Conservation (phyloP, 2,888 invertebrate species). For the Vesta saturnalis region DNA sequence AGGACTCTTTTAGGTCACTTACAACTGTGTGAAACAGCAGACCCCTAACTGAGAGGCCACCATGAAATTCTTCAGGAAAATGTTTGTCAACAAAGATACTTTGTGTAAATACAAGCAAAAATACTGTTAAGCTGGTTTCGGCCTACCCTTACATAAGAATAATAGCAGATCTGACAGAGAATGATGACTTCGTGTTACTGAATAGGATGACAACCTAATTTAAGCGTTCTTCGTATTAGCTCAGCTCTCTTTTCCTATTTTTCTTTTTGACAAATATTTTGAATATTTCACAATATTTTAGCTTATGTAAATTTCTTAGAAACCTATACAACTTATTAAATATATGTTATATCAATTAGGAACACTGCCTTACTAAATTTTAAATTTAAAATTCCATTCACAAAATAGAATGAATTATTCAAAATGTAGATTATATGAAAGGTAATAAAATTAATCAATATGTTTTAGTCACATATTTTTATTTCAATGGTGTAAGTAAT, state of each 20-base stretch:
- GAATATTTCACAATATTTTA: conserved; percentile 34
- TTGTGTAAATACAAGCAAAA: conserved; percentile 59
- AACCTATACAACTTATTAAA: neutral
- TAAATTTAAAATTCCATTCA: neutral
- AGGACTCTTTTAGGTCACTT: conserved; percentile 51
- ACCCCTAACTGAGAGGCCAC: conserved; percentile 59
- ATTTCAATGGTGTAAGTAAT: neutral
- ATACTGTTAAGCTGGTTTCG: conserved; percentile 50
- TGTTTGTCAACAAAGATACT: conserved; percentile 62
- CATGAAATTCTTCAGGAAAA: conserved; percentile 61
- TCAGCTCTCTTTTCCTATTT: conserved; percentile 8
- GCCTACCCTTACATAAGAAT: conserved; percentile 50
- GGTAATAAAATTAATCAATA: conserved; percentile 1
- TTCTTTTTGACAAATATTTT: neutral
- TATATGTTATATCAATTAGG: neutral
- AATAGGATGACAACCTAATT: conserved; percentile 60
- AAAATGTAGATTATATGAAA: conserved; percentile 1
- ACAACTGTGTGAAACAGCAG: conserved; percentile 58
- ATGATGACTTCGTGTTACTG: conserved; percentile 55
- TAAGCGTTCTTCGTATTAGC: conserved; percentile 45
- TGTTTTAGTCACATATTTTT: neutral
- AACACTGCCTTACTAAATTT: neutral
- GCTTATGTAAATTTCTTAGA: neutral
- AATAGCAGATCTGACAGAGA: conserved; percentile 58
- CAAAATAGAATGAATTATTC: neutral